Base-by-base conservation (phyloP, 2,113 vertebrate genomes). In the Larimichthys crocea region DNA sequence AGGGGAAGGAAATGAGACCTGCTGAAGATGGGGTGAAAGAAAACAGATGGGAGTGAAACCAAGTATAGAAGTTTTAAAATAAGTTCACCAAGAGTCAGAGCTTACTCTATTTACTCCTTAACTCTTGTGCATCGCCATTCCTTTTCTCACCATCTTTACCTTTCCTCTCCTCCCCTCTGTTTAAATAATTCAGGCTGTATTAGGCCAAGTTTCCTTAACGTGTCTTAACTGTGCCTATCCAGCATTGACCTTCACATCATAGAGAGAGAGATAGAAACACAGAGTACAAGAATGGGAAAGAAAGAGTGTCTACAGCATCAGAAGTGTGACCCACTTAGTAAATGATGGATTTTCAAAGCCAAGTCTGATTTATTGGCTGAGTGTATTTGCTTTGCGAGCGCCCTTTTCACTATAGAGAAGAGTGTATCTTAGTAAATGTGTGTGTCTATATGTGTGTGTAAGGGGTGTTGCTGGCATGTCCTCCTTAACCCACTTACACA, bases 301-400 rank as follows among this genome's bases (percentile, higher is more conserved):
- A 63, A 62, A 86, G 78, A 76, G 60, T 66, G 91, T 87, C 80
- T 68, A 76, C 84, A n/a, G 71, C 87, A 88, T 94, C 94, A 91
- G 90, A 94, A 89, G 83, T 89, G 77, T 94, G 95, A 94, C 95
- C 94, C 88, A 95, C 86, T 95, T 95, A 88, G 61, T 74, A 65
- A 86, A 89, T 92, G 91, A 95, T 93, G 88, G 92, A 93, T 95
- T 92, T 82, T 91, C 85, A 88, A 85, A 93, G 92, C 92, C 91
- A 82, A 24, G 52, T 82, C 91, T 92, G 94, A 95, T 95, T 94
- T 94, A 95, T 94, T 84, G 89, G 86, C 75, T 73, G 80, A 65
- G 85, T 74, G 82, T 93, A 82, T 91, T 89, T 90, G 93, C 92
- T 93, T 91, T 92, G 91, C 69, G 82, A 83, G 85, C 81, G 60